Percentiles rank a stretch among this genome's conserved stretches.
phyloP scores from a whole-genome alignment of 2,888 invertebrate species.

The Cyaniris semiargus region DNA sequence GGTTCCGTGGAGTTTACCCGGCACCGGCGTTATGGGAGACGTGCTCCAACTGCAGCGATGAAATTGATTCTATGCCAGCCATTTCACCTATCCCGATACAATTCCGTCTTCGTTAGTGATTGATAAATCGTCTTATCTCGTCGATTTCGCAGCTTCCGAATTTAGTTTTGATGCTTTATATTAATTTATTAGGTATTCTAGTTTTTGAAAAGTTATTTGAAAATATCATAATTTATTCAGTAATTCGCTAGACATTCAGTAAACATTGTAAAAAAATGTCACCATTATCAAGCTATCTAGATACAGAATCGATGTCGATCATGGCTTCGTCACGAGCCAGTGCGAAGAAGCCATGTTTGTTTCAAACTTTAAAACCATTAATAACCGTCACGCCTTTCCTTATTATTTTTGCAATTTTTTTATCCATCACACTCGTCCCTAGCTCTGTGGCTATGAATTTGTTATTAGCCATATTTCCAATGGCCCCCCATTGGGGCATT shows the following conservation, averaged over 20 bases:
- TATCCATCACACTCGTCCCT: constrained; percentile 16
- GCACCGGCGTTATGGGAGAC: constrained; percentile 58
- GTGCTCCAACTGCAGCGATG: constrained; percentile 54
- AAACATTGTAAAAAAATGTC: too few species aligned
- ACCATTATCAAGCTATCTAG: too few species aligned
- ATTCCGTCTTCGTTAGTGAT: constrained; percentile 2
- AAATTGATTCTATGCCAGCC: constrained; percentile 44
- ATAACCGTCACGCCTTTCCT: not conserved
- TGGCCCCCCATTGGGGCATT: constrained; percentile 54
- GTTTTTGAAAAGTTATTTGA: not conserved
- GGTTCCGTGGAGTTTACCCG: constrained; percentile 52
- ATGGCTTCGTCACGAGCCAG: too few species aligned
- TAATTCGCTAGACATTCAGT: too few species aligned
- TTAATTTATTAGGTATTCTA: not conserved
- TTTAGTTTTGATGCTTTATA: not conserved
- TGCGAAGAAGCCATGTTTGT: too few species aligned
- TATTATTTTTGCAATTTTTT: not conserved
- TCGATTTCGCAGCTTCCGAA: not conserved
- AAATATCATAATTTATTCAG: too few species aligned
- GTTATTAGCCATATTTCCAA: constrained; percentile 66
- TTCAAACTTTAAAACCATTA: too few species aligned
- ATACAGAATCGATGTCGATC: too few species aligned
- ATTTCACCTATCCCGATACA: constrained; percentile 20
- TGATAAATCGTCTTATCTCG: not conserved
- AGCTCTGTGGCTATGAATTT: constrained; percentile 62